phyloP scores from a whole-genome alignment of 64 coral and sea anemone genomes.

The Dendrophyllia cribrosa region DNA sequence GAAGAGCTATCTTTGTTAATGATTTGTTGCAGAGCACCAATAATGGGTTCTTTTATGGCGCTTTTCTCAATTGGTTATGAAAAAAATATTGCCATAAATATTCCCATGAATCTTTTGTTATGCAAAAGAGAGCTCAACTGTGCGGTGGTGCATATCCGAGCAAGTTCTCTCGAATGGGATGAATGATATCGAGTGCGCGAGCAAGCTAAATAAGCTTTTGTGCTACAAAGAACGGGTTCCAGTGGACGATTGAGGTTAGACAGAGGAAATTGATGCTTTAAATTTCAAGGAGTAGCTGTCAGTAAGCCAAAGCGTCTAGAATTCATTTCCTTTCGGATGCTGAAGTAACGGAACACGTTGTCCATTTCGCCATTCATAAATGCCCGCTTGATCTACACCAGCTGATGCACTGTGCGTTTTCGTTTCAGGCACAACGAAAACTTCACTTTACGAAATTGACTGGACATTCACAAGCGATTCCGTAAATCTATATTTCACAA shows the following conservation, averaged over 20 bases:
- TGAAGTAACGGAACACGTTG: background rate
- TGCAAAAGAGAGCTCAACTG: background rate
- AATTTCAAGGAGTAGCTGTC: background rate
- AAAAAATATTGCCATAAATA: background rate
- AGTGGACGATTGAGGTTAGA: background rate
- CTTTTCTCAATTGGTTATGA: background rate
- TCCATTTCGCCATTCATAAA: background rate
- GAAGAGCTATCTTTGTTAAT: background rate
- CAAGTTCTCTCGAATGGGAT: background rate
- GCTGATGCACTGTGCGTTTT: background rate
- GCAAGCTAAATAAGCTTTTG: background rate
- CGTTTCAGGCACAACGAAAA: background rate
- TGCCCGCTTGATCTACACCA: background rate
- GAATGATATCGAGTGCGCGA: too few relatives aligned
- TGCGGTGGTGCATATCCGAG: background rate
- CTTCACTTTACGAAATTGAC: background rate
- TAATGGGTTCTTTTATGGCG: background rate
- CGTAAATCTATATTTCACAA: background rate
- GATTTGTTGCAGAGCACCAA: background rate
- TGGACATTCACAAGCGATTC: too few relatives aligned
- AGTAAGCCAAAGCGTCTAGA: background rate
- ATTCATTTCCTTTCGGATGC: background rate
- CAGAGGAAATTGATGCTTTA: background rate
- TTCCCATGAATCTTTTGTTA: conserved; percentile 20
- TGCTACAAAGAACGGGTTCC: background rate